Base-by-base conservation (phyloP, 2,113 vertebrate species). In the Marmota monax region DNA sequence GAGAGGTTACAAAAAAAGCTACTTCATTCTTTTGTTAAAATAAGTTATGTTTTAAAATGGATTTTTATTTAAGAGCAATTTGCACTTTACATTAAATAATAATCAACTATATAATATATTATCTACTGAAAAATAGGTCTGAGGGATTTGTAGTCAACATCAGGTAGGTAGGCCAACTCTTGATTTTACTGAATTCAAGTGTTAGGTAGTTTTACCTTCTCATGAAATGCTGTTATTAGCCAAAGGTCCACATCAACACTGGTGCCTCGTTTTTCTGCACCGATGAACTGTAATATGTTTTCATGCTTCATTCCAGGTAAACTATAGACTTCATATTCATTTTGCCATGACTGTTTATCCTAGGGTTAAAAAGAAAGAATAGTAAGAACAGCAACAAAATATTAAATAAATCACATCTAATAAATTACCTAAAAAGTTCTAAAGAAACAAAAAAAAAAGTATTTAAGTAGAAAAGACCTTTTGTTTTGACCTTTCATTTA, bases 291-390 rank as follows among this genome's bases (percentile, higher is more conserved):
- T 82, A 99, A 96, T 96, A 99, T 99, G 96, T 99, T 99, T 82
- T 99, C 99, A 72, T 99, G 99, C 97, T 99, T 99, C 99, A 99
- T 99, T 76, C 99, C 99, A 58, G 99, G 99, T 96, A 99, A 97
- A 95, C 98, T 99, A 98, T 99, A 99, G 85, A 99, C 99, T 98
- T 99, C 99, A 7, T 99, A 99, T 97, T 99, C 99, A 29, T 99
- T 99, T 98, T 99, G 99, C 99, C 99, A 99, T 0, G 99, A 99
- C 96, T 99, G 99, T 94, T 99, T 99, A 98, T 99, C 99, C 99
- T 99, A 97, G 10, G 92, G 53, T 87, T 84, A 88, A 90, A 93
- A 92, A 63, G 73, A 27, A 90, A 92, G 94, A 39, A 92, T 0
- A 84, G 23, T 90, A 88, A 96, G 63, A 94, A 88, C 42, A 42